Conservation (phyloP, 2,113 vertebrate genomes). For the Cercocebus atys region DNA sequence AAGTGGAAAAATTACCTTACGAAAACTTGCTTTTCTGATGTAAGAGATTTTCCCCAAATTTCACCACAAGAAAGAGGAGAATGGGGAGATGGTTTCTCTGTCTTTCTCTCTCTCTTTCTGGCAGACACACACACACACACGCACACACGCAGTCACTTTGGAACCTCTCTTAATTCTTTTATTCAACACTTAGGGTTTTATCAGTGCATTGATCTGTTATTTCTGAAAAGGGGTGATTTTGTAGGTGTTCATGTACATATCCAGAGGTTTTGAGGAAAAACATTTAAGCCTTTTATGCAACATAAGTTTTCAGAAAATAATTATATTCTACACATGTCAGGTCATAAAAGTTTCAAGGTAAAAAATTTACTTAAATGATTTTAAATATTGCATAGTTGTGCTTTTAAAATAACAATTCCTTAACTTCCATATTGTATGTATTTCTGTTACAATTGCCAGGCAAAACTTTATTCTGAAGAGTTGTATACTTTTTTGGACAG, state of each 20-base stretch:
- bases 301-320: not conserved
- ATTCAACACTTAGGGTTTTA: not conserved
- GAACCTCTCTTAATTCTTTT: not conserved
- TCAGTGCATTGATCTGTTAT: not conserved
- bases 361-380: slow-evolving; percentile 3
- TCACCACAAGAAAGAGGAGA: not conserved
- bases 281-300: not conserved
- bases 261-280: not conserved
- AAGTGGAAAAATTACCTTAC: slow-evolving; percentile 79
- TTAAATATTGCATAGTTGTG: slow-evolving; percentile 11
- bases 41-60: not conserved
- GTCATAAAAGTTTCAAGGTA: slow-evolving; percentile 27
- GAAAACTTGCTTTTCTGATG: not conserved
- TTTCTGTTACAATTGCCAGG: not conserved
- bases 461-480: slow-evolving; percentile 8
- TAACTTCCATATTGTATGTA: not conserved
- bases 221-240: slow-evolving; percentile 8
- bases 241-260: not conserved
- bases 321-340: not conserved
- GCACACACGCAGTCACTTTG: not conserved
- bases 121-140: not conserved
- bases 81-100: not conserved
- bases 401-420: slow-evolving; percentile 3
- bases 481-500: not conserved
- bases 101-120: not conserved